Conservation (phyloP, 2,797 vertebrate genomes). For the Octomys mimax region DNA sequence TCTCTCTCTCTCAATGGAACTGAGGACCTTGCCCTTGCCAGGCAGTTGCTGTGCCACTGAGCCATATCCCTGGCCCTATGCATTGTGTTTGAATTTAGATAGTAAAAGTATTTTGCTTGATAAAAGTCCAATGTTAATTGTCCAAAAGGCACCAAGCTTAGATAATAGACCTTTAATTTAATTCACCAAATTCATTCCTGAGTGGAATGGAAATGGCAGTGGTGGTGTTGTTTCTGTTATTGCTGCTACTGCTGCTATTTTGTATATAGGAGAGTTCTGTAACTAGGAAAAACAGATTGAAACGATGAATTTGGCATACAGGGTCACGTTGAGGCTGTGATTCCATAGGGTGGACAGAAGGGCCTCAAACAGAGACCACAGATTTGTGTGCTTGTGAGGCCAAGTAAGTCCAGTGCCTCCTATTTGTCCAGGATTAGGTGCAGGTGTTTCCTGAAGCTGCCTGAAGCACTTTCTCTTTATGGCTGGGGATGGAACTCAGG, state of each 20-base stretch:
- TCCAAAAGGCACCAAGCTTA: conserved; percentile 56
- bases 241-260: neutral
- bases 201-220: conserved; percentile 54
- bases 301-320: neutral
- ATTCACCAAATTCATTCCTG: conserved; percentile 52
- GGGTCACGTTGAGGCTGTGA: neutral
- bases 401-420: too few relatives aligned
- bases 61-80: neutral
- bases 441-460: neutral
- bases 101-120: conserved; percentile 58
- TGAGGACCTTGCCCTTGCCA: too few relatives aligned
- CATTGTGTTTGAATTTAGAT: conserved; percentile 55
- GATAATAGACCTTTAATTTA: conserved; percentile 64
- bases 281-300: neutral
- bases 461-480: neutral
- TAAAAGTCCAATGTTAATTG: conserved; percentile 54
- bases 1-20: too few relatives aligned
- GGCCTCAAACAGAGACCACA: too few relatives aligned
- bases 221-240: neutral
- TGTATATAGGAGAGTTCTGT: neutral
- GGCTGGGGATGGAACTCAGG: too few relatives aligned
- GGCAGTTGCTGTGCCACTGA: too few relatives aligned
- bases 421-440: too few relatives aligned
- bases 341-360: conserved; percentile 4
- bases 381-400: too few relatives aligned